These are phyloP conservation scores for Stenodera caucasica DNA, from an alignment of 2,888 invertebrate species.

Conservation along the genomic window DNA sequence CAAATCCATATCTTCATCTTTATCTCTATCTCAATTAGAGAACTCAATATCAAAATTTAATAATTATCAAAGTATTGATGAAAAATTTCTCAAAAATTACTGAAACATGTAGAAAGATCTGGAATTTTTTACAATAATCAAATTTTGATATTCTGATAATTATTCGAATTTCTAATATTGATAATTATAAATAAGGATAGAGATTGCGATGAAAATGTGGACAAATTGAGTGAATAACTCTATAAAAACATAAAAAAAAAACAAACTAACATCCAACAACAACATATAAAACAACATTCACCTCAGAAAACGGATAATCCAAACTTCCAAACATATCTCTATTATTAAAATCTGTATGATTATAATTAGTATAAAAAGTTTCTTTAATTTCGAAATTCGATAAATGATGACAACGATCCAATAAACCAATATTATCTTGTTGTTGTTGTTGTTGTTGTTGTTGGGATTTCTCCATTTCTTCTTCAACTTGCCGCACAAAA, in stretches of 20 bases:
- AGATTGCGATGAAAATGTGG: not conserved
- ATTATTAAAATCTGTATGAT: slow-evolving; percentile 35
- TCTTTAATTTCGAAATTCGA: slow-evolving; percentile 56
- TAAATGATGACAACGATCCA: slow-evolving; percentile 54
- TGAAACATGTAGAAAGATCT: too few species aligned
- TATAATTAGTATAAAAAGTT: slow-evolving; percentile 48
- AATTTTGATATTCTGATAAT: too few species aligned
- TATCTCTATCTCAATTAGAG: not conserved
- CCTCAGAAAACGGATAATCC: slow-evolving; percentile 57
- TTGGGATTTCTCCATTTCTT: slow-evolving; percentile 52
- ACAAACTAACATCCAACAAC: not conserved
- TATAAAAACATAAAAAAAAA: not conserved
- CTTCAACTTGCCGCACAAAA: slow-evolving; percentile 58
- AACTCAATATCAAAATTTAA: not conserved
- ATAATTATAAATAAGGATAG: too few species aligned
- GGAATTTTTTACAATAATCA: too few species aligned
- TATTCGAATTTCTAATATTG: too few species aligned
- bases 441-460: not conserved
- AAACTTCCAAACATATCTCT: slow-evolving; percentile 52
- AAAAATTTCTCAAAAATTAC: not conserved
- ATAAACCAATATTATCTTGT: slow-evolving; percentile 44
- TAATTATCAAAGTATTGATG: not conserved
- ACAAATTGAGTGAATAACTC: too few species aligned
- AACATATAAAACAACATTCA: slow-evolving; percentile 31
- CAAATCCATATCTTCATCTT: not conserved